Evolutionary conservation across 2,888 invertebrate species (phyloP).

Genomic region (Chloromyia formosa): DNA sequence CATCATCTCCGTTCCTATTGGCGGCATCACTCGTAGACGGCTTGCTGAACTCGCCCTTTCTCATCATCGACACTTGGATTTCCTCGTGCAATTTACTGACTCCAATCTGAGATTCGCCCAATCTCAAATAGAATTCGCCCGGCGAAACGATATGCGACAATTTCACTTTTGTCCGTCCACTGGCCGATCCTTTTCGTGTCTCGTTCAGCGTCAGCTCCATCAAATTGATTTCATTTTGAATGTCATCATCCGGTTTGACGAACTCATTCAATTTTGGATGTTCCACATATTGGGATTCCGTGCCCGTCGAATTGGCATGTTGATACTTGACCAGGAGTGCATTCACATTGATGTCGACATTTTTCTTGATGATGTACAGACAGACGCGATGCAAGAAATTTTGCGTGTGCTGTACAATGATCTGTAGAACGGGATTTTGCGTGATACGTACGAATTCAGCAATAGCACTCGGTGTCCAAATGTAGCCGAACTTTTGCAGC

Average conservation of each 20-base stretch:
- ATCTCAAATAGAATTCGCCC: slow-evolving; percentile 70
- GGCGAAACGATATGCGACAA: slow-evolving; percentile 68
- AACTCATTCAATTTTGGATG: slow-evolving; percentile 25
- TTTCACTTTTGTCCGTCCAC: slow-evolving; percentile 60
- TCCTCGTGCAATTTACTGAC: slow-evolving; percentile 65
- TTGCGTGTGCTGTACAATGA: slow-evolving; percentile 59
- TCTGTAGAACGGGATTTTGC: slow-evolving; percentile 58
- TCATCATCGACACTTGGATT: slow-evolving; percentile 63
- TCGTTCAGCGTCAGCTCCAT: slow-evolving; percentile 27
- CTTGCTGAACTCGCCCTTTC: not conserved
- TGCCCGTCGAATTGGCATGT: slow-evolving; percentile 66
- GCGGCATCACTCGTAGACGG: not conserved
- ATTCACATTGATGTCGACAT: slow-evolving; percentile 66
- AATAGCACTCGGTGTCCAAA: slow-evolving; percentile 61
- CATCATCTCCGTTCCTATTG: not conserved
- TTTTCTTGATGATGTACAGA: slow-evolving; percentile 60
- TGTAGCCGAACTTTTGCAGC: slow-evolving; percentile 55
- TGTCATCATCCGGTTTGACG: slow-evolving; percentile 16
- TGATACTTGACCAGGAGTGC: slow-evolving; percentile 65
- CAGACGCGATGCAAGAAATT: slow-evolving; percentile 60
- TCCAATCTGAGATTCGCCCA: slow-evolving; percentile 64
- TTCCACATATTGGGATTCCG: slow-evolving; percentile 48
- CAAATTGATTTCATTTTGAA: slow-evolving; percentile 8
- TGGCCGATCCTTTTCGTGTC: not conserved
- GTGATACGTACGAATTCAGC: slow-evolving; percentile 60